Conservation (phyloP, 2,888 invertebrate genomes). For the Sminthurinus aureus region DNA sequence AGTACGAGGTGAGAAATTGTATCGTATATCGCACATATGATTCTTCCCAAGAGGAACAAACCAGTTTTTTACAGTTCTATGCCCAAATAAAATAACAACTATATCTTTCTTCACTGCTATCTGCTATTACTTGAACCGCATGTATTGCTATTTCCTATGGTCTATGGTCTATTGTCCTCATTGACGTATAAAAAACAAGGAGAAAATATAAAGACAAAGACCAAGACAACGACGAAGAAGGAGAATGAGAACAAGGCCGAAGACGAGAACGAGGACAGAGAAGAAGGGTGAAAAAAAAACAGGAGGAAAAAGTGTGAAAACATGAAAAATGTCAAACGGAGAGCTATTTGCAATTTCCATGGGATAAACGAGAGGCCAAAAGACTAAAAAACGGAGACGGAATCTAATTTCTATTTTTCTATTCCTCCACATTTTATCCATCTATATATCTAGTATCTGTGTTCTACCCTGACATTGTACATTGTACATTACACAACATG, state of each 20-base stretch:
- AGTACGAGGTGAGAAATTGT: background rate
- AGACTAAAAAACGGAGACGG: slow-evolving; percentile 20
- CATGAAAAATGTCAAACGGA: slow-evolving; percentile 38
- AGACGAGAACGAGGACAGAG: background rate
- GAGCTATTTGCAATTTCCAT: slow-evolving; percentile 38
- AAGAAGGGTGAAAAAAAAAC: slow-evolving; percentile 26
- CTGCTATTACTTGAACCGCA: no score
- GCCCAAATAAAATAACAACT: no score
- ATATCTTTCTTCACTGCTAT: no score
- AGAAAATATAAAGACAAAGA: slow-evolving; percentile 8
- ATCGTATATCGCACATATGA: background rate
- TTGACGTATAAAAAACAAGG: no score
- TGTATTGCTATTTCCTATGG: no score
- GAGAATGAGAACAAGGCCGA: slow-evolving; percentile 12
- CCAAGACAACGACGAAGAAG: background rate
- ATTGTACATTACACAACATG: background rate
- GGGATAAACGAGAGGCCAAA: slow-evolving; percentile 36
- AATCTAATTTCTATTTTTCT: slow-evolving; percentile 36
- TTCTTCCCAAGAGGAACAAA: background rate
- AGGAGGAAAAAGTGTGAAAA: slow-evolving; percentile 22
- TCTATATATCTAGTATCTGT: background rate
- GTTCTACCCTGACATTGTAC: background rate
- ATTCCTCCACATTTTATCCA: no score
- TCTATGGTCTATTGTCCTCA: no score
- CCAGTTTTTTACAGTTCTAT: no score